A percentile compares a stretch with the other conserved stretches of the same genome.
Conservation (phyloP, 2,888 invertebrate species). For the Drosophila borealis region DNA sequence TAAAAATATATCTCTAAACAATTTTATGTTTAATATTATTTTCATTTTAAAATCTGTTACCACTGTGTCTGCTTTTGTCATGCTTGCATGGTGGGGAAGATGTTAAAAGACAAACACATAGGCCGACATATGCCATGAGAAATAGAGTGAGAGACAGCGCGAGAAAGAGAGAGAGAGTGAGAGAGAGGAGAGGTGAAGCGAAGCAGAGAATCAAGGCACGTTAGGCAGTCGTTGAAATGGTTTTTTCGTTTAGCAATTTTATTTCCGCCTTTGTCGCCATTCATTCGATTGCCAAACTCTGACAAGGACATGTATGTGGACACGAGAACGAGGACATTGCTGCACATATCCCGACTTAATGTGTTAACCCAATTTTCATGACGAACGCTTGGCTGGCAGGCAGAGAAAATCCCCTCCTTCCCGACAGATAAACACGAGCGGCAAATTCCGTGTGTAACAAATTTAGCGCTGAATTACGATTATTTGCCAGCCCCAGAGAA, state of each 20-base stretch:
- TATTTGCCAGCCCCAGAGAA: slow-evolving; percentile 32
- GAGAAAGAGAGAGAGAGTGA: not conserved
- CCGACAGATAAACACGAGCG: slow-evolving; percentile 40
- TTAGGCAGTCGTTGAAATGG: slow-evolving; percentile 48
- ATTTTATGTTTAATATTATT: not conserved
- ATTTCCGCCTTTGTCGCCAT: slow-evolving; percentile 78
- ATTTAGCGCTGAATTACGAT: slow-evolving; percentile 61
- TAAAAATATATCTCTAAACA: not conserved
- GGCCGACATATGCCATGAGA: slow-evolving; percentile 49
- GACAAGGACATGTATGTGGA: slow-evolving; percentile 36
- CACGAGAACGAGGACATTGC: slow-evolving; percentile 20
- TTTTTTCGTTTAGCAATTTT: slow-evolving; percentile 75
- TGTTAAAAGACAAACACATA: slow-evolving; percentile 63
- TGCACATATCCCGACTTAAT: slow-evolving; percentile 50
- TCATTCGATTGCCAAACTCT: slow-evolving; percentile 69
- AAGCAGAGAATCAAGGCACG: slow-evolving; percentile 24
- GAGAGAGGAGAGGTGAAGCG: not conserved
- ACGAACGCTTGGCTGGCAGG: slow-evolving; percentile 42
- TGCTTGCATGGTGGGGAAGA: slow-evolving; percentile 38
- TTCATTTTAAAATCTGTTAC: not conserved
- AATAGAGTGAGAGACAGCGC: slow-evolving; percentile 3
- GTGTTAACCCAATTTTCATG: slow-evolving; percentile 76
- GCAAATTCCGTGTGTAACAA: slow-evolving; percentile 46
- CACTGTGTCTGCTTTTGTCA: slow-evolving; percentile 48
- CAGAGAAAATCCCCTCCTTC: not conserved